Base-by-base conservation (phyloP, 37 sponge, comb jelly and placozoan species). In the Cliona cf. orientalis region DNA sequence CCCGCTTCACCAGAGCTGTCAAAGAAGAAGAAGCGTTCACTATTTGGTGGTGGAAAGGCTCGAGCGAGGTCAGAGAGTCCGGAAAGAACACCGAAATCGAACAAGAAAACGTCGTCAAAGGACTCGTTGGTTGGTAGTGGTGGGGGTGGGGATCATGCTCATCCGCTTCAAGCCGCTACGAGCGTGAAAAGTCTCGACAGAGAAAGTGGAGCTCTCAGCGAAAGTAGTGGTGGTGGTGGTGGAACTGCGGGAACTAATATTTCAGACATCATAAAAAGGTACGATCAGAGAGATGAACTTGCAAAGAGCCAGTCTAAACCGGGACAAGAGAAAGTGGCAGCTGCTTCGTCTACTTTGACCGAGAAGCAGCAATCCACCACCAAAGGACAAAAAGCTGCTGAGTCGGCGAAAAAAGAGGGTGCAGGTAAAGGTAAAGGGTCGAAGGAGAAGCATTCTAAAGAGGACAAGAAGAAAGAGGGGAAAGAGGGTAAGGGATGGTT, bases 11-110 rank as follows among this genome's bases (percentile, higher is more conserved):
- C 38, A 7, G 7, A 31, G 38, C 6, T 35, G 2, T 21, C 23
- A 14, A 7, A 69, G 38, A 42, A 21, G 25, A 69, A 35, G 26
- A 2, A 46, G 4, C 31, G 73, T 49, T 72, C 42, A 17, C 35
- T 25, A 17, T 46, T 72, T 2, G 37, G 70, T 2, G 35, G 38
- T 17, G 42, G 33, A 3, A 49, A 42, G 4, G 37, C 14, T 2
- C 73, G 73, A 4, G 39, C 73, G 36, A 72, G 34, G 33, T 72
- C 73, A 53, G 73, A 49, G 31, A 72, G 73, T 53, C 73, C 73
- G 1, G 73, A 72, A 46, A 22, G 44, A 35, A 11, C 25, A 44
- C 2, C 5, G 70, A 37, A 69, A 5, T 23, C 11, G 4, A 3
- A 6, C 36, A 42, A n/a, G 41, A 41, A 7, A 12, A 1, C n/a